Evolutionary conservation across 2,113 vertebrate species (phyloP).

Genomic region (Cephalopholis sonnerati): DNA sequence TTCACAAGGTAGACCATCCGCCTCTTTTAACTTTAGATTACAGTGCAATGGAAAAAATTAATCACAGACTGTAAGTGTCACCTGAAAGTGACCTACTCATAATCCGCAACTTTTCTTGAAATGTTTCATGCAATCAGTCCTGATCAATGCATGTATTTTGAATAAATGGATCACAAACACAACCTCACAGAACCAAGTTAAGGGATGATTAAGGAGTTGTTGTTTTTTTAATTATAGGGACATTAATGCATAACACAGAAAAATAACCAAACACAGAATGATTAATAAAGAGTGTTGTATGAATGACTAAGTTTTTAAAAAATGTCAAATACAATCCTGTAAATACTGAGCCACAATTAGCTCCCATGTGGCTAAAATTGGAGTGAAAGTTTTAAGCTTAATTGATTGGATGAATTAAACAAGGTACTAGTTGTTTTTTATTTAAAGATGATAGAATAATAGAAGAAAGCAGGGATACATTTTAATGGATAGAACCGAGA

Average conservation of each 20-base stretch:
- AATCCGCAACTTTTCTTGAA: not conserved
- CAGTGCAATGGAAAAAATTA: not conserved
- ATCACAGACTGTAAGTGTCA: conserved; percentile 22
- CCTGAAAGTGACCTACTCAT: conserved; percentile 33
- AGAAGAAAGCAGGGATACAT: not conserved
- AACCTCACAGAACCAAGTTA: not conserved
- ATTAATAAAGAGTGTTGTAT: not conserved
- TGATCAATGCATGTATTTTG: not conserved
- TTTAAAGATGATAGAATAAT: not conserved
- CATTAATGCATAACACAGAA: not conserved
- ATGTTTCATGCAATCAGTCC: not conserved
- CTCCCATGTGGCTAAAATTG: not conserved
- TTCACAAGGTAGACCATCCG: conserved; percentile 13
- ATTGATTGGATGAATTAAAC: conserved; percentile 25
- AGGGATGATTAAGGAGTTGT: not conserved
- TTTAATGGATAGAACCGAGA: conserved; percentile 2
- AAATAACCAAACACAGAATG: not conserved
- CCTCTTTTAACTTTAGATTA: conserved; percentile 45
- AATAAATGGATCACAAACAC: not conserved
- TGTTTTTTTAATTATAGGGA: conserved; percentile 7
- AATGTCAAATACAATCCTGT: not conserved
- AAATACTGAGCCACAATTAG: not conserved
- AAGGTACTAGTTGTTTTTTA: conserved; percentile 1
- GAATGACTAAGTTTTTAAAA: not conserved
- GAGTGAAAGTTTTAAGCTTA: conserved; percentile 6